Percentiles rank a stretch among this genome's conserved stretches.
phyloP scores from a whole-genome alignment of 1,140 invertebrate species.

The Arion vulgaris region DNA sequence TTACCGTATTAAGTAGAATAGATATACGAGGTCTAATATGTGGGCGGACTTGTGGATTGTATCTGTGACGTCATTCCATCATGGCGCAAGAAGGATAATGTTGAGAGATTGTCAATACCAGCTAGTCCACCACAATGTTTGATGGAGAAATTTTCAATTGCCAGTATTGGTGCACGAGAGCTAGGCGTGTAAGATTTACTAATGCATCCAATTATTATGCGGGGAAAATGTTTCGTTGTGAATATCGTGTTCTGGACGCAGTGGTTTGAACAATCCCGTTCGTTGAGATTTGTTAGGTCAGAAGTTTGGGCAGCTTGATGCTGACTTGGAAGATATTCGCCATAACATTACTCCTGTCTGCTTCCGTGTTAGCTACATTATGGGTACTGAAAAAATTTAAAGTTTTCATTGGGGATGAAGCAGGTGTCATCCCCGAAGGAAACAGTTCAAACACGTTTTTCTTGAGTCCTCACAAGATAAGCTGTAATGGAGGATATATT shows the following conservation, averaged over 20 bases:
- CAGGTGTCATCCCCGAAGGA: background rate
- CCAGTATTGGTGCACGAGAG: too few relatives aligned
- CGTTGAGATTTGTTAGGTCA: constrained; percentile 18
- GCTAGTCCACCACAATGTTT: too few relatives aligned
- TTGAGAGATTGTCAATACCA: too few relatives aligned
- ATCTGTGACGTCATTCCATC: too few relatives aligned
- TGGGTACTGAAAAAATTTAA: background rate
- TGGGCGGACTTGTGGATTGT: too few relatives aligned
- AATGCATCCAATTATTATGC: too few relatives aligned
- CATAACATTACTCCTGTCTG: background rate
- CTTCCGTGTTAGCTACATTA: background rate
- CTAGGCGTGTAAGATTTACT: too few relatives aligned
- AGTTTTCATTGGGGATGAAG: background rate
- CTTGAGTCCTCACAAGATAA: background rate
- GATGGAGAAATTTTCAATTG: too few relatives aligned
- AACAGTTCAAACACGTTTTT: background rate
- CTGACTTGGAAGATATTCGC: constrained; percentile 19
- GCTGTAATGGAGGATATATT: background rate
- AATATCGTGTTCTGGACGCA: background rate
- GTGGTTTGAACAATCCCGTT: background rate
- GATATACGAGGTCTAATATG: too few relatives aligned
- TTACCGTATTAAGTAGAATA: too few relatives aligned
- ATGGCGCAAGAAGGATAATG: too few relatives aligned
- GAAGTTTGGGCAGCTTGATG: constrained; percentile 23
- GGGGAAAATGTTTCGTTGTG: too few relatives aligned